Evolutionary conservation across 2,888 invertebrate species (phyloP), one percentile per base, ranked within the genome.

Genomic region (Stenotaenia linearis): DNA sequence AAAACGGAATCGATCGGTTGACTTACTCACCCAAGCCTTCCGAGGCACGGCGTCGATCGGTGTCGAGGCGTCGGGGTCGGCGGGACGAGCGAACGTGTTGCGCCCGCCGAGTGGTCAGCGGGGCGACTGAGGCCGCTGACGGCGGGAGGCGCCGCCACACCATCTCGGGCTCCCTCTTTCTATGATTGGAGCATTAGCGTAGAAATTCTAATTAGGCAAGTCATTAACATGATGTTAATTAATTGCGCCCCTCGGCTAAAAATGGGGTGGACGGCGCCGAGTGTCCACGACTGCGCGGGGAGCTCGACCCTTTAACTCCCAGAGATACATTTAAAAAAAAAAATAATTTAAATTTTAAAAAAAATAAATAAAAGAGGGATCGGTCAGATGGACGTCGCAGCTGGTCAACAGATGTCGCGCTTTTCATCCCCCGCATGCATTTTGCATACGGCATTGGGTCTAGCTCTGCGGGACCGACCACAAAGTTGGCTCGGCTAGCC

Each of bases 221-320:
- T 78, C 78, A 78, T 78, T 78, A 78, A 78, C 78, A 78, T 78
- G 78, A 78, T 78, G 78, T 78, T 78, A 78, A 78, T 78, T 78
- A 78, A 78, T 78, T 45, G 56, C 32, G 45, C 56, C 56, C 56
- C 56, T 56, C 56, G 45, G 56, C 50, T 23, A 78, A 78, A 78
- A 78, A 30, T 56, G 50, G 25, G 56, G 78, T 28, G 50, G 37
- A 37, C 77, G 40, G 37, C 18, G 37, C 37, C n/a, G 40, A 32
- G 77, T 23, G 77, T 30, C 77, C 40, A 25, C 40, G 40, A 40
- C 12, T 5, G 40, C 40, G 40, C 40, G 40, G 4, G n/a, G n/a
- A n/a, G n/a, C n/a, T n/a, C n/a, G n/a, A n/a, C n/a, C n/a, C n/a
- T n/a, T n/a, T n/a, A n/a, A n/a, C n/a, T n/a, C n/a, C n/a, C n/a